Evolutionary conservation across 2,888 invertebrate genomes (phyloP).

Genomic region (Parapristionchus giblindavisi): DNA sequence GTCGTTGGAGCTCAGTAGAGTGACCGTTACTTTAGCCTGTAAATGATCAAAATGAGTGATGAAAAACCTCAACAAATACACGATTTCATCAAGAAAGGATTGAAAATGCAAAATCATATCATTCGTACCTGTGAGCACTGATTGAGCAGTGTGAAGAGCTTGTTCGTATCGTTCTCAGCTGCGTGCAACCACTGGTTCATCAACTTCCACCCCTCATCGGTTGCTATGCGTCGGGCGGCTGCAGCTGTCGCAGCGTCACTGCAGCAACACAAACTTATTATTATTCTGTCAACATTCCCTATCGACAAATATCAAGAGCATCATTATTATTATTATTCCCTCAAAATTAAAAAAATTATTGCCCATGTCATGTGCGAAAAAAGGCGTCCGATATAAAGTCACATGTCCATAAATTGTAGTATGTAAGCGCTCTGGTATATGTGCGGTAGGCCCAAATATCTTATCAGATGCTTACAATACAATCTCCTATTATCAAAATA

Average conservation of each 20-base stretch:
- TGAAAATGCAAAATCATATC: neutral
- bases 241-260: slow-evolving; percentile 40
- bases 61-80: neutral
- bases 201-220: slow-evolving; percentile 82
- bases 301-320: no score
- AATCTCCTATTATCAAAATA: no score
- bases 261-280: neutral
- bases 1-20: slow-evolving; percentile 35
- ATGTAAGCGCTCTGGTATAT: no score
- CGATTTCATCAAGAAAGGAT: neutral
- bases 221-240: slow-evolving; percentile 39
- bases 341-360: no score
- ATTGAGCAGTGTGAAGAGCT: slow-evolving; percentile 86
- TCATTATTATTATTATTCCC: no score
- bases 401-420: no score
- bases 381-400: no score
- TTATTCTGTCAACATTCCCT: no score
- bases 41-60: neutral
- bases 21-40: slow-evolving; percentile 27
- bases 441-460: no score
- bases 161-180: slow-evolving; percentile 86
- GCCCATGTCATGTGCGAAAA: no score
- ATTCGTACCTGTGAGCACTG: slow-evolving; percentile 79
- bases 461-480: no score
- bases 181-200: slow-evolving; percentile 90